These are phyloP conservation scores for Diplodus sargus DNA, from an alignment of 2,797 vertebrate genomes.

Conservation along the genomic window DNA sequence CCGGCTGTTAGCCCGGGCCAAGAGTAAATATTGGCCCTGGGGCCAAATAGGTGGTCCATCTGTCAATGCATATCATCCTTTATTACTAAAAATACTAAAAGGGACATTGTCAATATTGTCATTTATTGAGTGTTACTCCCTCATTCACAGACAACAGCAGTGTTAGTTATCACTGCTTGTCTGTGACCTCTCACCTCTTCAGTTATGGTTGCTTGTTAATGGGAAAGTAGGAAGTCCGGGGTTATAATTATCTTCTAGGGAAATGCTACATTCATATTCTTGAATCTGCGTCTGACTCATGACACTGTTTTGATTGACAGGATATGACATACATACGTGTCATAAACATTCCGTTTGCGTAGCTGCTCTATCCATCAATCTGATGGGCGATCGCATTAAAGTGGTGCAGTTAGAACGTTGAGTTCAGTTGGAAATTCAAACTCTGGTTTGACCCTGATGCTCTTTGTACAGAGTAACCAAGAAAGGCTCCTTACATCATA, in stretches of 20 bases:
- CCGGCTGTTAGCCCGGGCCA: no score
- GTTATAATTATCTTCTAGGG: background rate
- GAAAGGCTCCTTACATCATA: slow-evolving; percentile 50
- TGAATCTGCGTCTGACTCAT: background rate
- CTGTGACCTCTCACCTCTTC: slow-evolving; percentile 17
- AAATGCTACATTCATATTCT: background rate
- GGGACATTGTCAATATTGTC: background rate
- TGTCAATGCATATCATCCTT: background rate
- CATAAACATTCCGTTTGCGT: background rate
- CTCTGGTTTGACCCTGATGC: slow-evolving; percentile 25
- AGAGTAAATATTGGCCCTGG: no score
- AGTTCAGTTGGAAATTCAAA: background rate
- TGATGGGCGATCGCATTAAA: slow-evolving; percentile 27
- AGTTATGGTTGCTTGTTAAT: background rate
- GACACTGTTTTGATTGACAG: slow-evolving; percentile 6
- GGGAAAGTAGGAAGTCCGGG: background rate
- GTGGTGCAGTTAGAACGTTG: background rate
- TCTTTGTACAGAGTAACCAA: slow-evolving; percentile 31
- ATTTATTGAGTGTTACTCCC: background rate
- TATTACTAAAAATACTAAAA: background rate
- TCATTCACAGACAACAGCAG: background rate
- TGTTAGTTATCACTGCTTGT: background rate
- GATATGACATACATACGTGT: background rate
- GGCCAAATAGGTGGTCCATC: background rate
- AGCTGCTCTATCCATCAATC: slow-evolving; percentile 15